phyloP scores from a whole-genome alignment of 2,797 vertebrate species.

The Acrocephalus scirpaceus region DNA sequence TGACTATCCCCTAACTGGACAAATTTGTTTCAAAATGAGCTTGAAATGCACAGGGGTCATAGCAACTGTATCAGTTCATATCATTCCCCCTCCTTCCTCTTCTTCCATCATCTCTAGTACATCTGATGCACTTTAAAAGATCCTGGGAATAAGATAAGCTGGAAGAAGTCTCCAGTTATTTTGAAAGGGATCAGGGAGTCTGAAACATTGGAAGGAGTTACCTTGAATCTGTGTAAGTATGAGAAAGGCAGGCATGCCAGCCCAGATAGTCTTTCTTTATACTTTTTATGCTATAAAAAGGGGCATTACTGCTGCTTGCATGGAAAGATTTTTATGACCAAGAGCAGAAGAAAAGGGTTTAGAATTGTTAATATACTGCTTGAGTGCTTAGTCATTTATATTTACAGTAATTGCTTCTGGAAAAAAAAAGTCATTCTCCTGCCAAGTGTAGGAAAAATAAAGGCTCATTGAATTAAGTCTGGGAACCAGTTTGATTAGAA shows the following conservation, averaged over 20 bases:
- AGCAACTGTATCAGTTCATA: not conserved
- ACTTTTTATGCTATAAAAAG: conserved; percentile 11
- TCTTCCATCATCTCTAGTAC: not conserved
- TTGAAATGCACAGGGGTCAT: not conserved
- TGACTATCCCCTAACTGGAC: not conserved
- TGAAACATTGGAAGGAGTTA: not conserved
- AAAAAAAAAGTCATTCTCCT: not conserved
- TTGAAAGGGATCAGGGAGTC: not conserved
- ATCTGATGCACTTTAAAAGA: not conserved
- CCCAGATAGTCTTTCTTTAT: not conserved
- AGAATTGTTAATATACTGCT: conserved; percentile 54
- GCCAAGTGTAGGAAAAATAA: conserved; percentile 60
- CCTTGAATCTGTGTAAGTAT: not conserved
- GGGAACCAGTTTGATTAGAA: conserved; percentile 68
- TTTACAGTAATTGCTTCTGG: conserved; percentile 66
- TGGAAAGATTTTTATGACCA: conserved; percentile 26
- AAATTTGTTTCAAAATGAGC: conserved; percentile 20
- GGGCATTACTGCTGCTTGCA: conserved; percentile 6
- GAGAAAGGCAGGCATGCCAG: not conserved
- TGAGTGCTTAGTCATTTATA: conserved; percentile 61
- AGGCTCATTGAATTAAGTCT: conserved; percentile 67
- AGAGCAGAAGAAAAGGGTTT: conserved; percentile 59
- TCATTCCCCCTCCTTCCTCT: not conserved
- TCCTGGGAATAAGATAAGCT: not conserved
- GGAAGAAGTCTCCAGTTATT: not conserved